These are phyloP conservation scores for Urocitellus parryii DNA, from an alignment of 2,113 vertebrate species.

Conservation along the genomic window DNA sequence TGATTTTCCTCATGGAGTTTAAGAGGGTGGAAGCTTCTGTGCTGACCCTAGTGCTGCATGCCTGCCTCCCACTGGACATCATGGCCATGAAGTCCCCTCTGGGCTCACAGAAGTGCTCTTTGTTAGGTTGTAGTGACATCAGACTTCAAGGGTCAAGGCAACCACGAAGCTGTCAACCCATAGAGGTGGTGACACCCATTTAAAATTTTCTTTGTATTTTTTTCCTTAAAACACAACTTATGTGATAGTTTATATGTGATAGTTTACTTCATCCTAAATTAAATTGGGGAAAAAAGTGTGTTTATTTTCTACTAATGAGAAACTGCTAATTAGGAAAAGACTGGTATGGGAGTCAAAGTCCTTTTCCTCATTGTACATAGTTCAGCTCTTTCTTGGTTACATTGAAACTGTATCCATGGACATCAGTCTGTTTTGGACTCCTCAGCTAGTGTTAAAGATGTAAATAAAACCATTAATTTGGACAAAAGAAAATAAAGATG, in stretches of 20 bases:
- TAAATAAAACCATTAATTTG: constrained; percentile 84
- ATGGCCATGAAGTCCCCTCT: too few species aligned
- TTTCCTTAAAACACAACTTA: constrained; percentile 42
- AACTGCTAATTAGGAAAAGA: constrained; percentile 70
- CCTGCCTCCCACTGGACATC: not conserved
- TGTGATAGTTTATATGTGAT: constrained; percentile 14
- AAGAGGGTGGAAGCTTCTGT: not conserved
- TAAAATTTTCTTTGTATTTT: not conserved
- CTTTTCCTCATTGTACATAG: constrained; percentile 84
- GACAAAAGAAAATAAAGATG: not conserved
- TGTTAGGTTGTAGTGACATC: not conserved
- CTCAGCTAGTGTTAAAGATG: constrained; percentile 81
- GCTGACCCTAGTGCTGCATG: fast-evolving
- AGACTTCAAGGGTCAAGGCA: not conserved
- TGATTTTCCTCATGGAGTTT: not conserved
- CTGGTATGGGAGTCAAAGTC: constrained; percentile 68
- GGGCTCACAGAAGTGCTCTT: not conserved
- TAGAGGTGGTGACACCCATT: not conserved
- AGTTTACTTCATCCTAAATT: constrained; percentile 37
- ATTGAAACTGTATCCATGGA: constrained; percentile 82
- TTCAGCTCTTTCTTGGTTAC: constrained; percentile 79
- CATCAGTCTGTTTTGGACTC: constrained; percentile 78
- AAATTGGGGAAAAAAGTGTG: not conserved
- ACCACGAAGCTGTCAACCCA: not conserved
- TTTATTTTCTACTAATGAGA: constrained; percentile 74